Base-by-base conservation (phyloP, 2,113 vertebrate genomes). In the Pachypanchax playfairii region DNA sequence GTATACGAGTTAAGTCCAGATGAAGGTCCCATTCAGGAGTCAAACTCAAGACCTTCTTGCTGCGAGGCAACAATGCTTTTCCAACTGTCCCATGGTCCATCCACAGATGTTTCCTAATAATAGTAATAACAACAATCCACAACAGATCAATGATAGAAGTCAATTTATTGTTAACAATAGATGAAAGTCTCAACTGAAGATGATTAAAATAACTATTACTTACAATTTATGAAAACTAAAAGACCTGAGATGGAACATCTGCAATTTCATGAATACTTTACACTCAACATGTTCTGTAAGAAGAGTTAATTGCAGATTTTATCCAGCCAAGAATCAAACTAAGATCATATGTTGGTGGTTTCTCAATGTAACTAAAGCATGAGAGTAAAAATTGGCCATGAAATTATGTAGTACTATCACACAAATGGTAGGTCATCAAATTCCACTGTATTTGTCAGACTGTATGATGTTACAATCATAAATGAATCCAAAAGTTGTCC, bases 381-480 rank as follows among this genome's bases (percentile, higher is more conserved):
- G 51, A 65, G 54, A 65, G 73, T 63, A 25, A 71, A 28, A 71
- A 17, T 55, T 59, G 53, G 39, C 68, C 55, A 21, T 28, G 70
- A 59, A 65, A 79, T 70, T 73, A 49, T 26, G 36, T 53, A 50
- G 65, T 66, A 67, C 65, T 58, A 78, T 85, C 77, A 80, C 52
- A 49, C 38, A 7, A 56, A 82, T 26, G 10, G 62, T 72, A 72
- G 70, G 46, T 60, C 72, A 75, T 83, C 72, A 62, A 64, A 65
- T n/a, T 71, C 56, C 21, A 61, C 60, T 48, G 58, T 1, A 43
- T 41, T 26, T 1, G 60, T 77, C 85, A 85, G 75, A 82, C 65
- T 63, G 66, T 65, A 79, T 87, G 83, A 90, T 76, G 68, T 85
- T 89, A 90, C 67, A 38, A 24, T 69, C 65, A 65, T 83, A 86